Percentiles rank a stretch among this genome's conserved stretches.
Conservation (phyloP, 2,888 invertebrate genomes). For the Imbricaverruca yamaguchii region DNA sequence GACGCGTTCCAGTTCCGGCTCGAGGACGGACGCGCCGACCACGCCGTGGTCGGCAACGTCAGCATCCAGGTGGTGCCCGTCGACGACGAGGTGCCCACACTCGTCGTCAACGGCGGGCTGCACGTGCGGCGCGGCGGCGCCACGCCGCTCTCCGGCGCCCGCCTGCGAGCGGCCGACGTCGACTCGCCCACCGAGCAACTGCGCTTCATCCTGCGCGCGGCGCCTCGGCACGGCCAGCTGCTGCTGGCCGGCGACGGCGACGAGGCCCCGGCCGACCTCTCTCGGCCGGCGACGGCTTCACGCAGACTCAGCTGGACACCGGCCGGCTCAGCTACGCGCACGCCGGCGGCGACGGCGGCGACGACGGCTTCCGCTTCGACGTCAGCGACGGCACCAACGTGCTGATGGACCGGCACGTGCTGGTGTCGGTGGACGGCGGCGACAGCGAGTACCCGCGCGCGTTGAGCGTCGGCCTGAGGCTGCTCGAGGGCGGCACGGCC, state of each 20-base stretch:
- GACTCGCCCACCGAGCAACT: constrained; percentile 36
- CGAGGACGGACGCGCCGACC: constrained; percentile 31
- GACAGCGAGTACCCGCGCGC: constrained; percentile 40
- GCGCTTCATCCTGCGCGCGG: constrained; percentile 38
- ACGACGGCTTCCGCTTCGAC: constrained; percentile 42
- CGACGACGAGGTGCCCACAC: constrained; percentile 42
- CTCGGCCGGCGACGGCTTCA: constrained; percentile 40
- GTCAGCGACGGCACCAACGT: constrained; percentile 42
- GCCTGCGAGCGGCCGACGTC: constrained; percentile 23
- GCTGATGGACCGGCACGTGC: constrained; percentile 40
- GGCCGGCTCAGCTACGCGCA: constrained; percentile 40
- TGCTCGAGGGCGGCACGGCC: constrained; percentile 40
- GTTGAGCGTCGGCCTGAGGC: constrained; percentile 39
- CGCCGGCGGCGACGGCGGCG: constrained; percentile 37
- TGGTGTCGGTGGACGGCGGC: constrained; percentile 40
- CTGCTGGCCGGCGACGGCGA: neutral
- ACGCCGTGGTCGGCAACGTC: constrained; percentile 39
- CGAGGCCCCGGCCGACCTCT: constrained; percentile 30
- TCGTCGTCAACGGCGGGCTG: constrained; percentile 41
- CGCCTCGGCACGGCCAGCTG: constrained; percentile 40
- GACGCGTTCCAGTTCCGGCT: constrained; percentile 39
- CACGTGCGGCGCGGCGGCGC: constrained; percentile 39
- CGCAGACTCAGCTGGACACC: constrained; percentile 40
- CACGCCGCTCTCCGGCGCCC: constrained; percentile 33
- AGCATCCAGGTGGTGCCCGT: constrained; percentile 41